Evolutionary conservation across 2,797 vertebrate species (phyloP).

Genomic region (Amniataba percoides): DNA sequence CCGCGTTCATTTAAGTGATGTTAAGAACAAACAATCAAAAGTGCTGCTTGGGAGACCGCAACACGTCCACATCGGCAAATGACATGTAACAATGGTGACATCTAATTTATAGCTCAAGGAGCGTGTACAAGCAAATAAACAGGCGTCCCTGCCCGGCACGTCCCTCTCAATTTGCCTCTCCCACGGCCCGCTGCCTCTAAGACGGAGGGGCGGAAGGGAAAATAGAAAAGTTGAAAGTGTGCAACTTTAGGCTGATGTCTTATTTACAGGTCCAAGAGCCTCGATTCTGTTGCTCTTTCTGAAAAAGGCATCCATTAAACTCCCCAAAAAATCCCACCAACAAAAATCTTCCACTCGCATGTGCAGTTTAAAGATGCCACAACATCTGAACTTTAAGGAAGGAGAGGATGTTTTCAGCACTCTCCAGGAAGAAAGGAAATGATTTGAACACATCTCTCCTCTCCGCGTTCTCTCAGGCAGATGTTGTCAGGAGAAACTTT

Average conservation of each 20-base stretch:
- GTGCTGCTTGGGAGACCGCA: slow-evolving; percentile 63
- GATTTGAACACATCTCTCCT: slow-evolving; percentile 64
- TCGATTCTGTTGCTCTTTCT: not conserved
- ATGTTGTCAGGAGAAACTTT: slow-evolving; percentile 79
- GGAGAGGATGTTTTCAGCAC: slow-evolving; percentile 44
- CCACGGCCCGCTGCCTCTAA: slow-evolving; percentile 67
- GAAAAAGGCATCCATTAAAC: slow-evolving; percentile 20
- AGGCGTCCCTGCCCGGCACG: slow-evolving; percentile 71
- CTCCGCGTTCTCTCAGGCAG: slow-evolving; percentile 66
- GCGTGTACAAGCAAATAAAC: slow-evolving; percentile 86
- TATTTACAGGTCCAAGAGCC: slow-evolving; percentile 62
- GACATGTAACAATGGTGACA: slow-evolving; percentile 85
- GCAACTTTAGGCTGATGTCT: slow-evolving; percentile 75
- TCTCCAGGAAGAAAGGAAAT: slow-evolving; percentile 47
- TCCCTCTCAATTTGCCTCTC: slow-evolving; percentile 84
- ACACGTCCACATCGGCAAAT: slow-evolving; percentile 68
- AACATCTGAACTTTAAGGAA: slow-evolving; percentile 29
- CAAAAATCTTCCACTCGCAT: slow-evolving; percentile 51
- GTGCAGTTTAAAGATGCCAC: slow-evolving; percentile 34
- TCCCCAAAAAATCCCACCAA: slow-evolving; percentile 29
- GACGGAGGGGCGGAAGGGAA: slow-evolving; percentile 41
- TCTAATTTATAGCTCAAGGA: slow-evolving; percentile 86
- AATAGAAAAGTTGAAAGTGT: slow-evolving; percentile 66
- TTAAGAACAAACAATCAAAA: slow-evolving; percentile 83
- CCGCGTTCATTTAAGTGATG: slow-evolving; percentile 76